These are phyloP conservation scores for Paramisgurnus dabryanus DNA, from an alignment of 2,113 vertebrate species.

Conservation along the genomic window DNA sequence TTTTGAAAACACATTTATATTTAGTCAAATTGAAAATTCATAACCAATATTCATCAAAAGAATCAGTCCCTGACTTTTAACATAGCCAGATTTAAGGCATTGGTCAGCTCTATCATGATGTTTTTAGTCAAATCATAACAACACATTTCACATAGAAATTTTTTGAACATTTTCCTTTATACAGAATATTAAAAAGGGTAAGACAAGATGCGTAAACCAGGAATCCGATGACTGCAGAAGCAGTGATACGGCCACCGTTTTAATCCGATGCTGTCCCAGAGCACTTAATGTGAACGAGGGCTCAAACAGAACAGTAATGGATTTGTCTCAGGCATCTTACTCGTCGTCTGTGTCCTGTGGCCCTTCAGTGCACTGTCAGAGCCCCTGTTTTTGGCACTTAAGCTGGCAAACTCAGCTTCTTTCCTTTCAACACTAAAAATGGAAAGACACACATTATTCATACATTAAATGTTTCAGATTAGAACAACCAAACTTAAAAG, in stretches of 20 bases:
- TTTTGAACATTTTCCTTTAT: conserved; percentile 80
- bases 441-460: conserved; percentile 35
- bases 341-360: conserved; percentile 79
- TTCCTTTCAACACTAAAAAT: conserved; percentile 93
- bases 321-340: conserved; percentile 90
- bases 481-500: background rate
- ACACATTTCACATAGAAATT: conserved; percentile 88
- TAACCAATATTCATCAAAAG: conserved; percentile 63
- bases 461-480: background rate
- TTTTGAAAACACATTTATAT: conserved; percentile 63
- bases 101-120: conserved; percentile 57
- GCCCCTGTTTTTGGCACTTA: conserved; percentile 87
- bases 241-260: conserved; percentile 61
- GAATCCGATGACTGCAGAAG: conserved; percentile 76
- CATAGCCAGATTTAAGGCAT: conserved; percentile 62
- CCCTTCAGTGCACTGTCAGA: conserved; percentile 76
- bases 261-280: conserved; percentile 75
- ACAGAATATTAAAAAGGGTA: conserved; percentile 95
- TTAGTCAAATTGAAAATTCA: conserved; percentile 67
- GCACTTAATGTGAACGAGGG: conserved; percentile 66
- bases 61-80: conserved; percentile 64
- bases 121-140: conserved; percentile 63
- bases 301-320: conserved; percentile 68
- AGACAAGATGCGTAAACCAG: conserved; percentile 98
- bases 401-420: conserved; percentile 99